Evolutionary conservation across 2,113 vertebrate genomes (phyloP), one percentile per base, ranked within the genome.

Genomic region (Abramis brama): DNA sequence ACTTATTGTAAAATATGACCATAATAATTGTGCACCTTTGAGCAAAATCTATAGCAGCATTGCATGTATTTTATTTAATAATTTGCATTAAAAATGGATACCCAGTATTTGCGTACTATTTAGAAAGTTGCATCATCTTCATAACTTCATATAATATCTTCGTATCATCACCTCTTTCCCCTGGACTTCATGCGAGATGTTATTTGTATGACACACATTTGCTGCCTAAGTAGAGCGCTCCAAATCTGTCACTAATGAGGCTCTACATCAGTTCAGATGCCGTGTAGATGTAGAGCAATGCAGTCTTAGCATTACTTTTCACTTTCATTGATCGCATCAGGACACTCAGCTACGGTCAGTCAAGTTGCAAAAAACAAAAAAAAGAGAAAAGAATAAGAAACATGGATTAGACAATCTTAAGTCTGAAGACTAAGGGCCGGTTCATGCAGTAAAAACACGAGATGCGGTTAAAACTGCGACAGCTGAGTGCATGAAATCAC

Each of bases 211-310:
- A 43, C 68, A 71, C 68, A 71, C 68, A 71, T 71, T 71, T 71
- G 36, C 55, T 57, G 52, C 17, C 52, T 21, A 8, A 21, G 52
- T 21, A 57, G 55, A 57, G 55, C 21, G 70, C 70, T 43, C 70
- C 21, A 73, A 73, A 73, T 73, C 70, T 73, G 70, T 73, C 70
- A 73, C 68, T 43, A n/a, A 43, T 1, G 68, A 43, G 68, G 19
- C 68, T 43, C 21, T 36, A 2, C 6, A 43, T 43, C 70, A 43
- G 70, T 43, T 13, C 12, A 39, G 36, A 23, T 5, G 33, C 33
- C 17, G 23, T 23, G 33, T 43, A 39, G 33, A 73, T 43, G 70
- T 73, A 43, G 36, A 73, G 70, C 36, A 43, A 71, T 71, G 19
- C 19, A 43, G 36, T 23, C 19, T 0, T 70, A 39, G 33, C 17